Evolutionary conservation across 2,888 invertebrate species (phyloP).

Genomic region (Cataglyphis livida): DNA sequence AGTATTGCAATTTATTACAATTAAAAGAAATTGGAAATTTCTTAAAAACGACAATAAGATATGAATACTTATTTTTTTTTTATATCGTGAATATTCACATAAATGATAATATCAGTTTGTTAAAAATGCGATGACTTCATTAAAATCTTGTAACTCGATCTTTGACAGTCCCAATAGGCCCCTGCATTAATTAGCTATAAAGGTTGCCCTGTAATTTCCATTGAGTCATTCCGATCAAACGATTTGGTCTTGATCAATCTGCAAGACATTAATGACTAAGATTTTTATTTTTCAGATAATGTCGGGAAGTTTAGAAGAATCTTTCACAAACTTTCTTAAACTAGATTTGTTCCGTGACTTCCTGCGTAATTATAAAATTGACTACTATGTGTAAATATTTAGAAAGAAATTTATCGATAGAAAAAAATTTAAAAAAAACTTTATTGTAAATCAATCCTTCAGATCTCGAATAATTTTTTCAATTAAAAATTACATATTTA

Average conservation of each 20-base stretch:
- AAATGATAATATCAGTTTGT: neutral
- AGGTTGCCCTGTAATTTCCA: conserved; percentile 3
- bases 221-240: neutral
- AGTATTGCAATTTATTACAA: neutral
- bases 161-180: neutral
- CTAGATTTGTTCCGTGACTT: neutral
- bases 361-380: neutral
- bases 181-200: neutral
- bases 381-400: neutral
- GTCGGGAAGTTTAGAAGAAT: neutral
- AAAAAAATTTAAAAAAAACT: neutral
- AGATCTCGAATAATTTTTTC: neutral
- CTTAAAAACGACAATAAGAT: neutral
- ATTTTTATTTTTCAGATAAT: conserved; percentile 1
- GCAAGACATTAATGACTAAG: neutral
- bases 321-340: neutral
- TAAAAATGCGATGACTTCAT: neutral
- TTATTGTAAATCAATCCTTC: neutral
- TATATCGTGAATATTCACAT: too few relatives aligned
- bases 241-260: conserved; percentile 3
- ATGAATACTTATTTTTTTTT: neutral
- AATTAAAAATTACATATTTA: neutral
- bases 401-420: neutral
- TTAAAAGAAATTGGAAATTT: neutral
- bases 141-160: neutral